phyloP scores from a whole-genome alignment of 2,888 invertebrate genomes.

The Amorpha juglandis region DNA sequence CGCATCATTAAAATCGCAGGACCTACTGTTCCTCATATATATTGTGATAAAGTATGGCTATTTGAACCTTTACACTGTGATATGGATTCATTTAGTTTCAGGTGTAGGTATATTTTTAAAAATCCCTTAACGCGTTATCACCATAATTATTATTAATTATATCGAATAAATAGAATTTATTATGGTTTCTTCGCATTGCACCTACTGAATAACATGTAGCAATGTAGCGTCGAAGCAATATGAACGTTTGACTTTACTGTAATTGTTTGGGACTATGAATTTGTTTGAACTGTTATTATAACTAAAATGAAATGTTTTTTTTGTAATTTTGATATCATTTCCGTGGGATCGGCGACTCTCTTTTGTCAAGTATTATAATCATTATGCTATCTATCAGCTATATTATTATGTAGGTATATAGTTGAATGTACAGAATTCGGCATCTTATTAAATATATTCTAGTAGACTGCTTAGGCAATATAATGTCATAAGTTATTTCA shows the following conservation, averaged over 20 bases:
- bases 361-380: slow-evolving; percentile 32
- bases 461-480: slow-evolving; percentile 7
- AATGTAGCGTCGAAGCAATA: background rate
- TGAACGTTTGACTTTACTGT: background rate
- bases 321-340: background rate
- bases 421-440: slow-evolving; percentile 26
- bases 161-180: background rate
- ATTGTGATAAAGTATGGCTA: slow-evolving; percentile 2
- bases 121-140: no score
- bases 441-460: slow-evolving; percentile 18
- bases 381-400: slow-evolving; percentile 35
- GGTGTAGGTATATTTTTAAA: slow-evolving; percentile 32
- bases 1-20: no score
- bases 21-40: no score
- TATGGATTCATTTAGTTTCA: slow-evolving; percentile 48
- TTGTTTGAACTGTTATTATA: background rate
- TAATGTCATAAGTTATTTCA: slow-evolving; percentile 10
- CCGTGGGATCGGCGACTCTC: background rate
- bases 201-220: background rate
- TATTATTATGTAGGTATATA: slow-evolving; percentile 36
- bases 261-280: background rate
- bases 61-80: slow-evolving; percentile 58
- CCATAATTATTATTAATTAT: background rate
- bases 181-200: background rate
- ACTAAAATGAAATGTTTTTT: background rate